Evolutionary conservation across 2,113 vertebrate genomes (phyloP).

Genomic region (Psammodynastes pulverulentus): DNA sequence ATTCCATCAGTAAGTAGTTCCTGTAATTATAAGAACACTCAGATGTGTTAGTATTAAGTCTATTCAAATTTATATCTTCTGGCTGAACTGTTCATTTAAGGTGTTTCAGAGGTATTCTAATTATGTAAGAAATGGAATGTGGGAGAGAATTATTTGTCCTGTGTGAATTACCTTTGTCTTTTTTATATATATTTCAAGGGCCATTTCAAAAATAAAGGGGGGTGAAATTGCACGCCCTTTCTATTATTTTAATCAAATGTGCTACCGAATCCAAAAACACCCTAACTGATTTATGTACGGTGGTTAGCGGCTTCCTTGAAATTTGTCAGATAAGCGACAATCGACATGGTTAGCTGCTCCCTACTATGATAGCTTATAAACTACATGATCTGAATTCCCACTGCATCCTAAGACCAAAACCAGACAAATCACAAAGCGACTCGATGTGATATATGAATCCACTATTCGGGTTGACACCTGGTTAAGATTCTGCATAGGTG

Average conservation of each 20-base stretch:
- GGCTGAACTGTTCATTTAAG: constrained; percentile 26
- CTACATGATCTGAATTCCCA: background rate
- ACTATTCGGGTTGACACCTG: rapidly evolving
- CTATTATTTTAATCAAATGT: background rate
- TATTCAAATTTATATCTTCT: constrained; percentile 23
- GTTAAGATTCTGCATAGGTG: background rate
- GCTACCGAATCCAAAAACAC: rapidly evolving
- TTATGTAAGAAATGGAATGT: constrained; percentile 17
- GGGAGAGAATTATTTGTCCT: constrained; percentile 14
- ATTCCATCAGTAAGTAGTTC: constrained; percentile 4
- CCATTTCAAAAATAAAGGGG: background rate
- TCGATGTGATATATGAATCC: background rate
- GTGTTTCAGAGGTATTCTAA: constrained; percentile 27
- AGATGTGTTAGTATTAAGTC: constrained; percentile 7
- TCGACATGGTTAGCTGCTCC: background rate
- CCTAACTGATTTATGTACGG: rapidly evolving
- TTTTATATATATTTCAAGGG: constrained; percentile 4
- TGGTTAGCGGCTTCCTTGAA: background rate
- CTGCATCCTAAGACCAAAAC: background rate
- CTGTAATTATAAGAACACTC: constrained; percentile 17
- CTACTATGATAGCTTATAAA: background rate
- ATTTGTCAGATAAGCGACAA: background rate
- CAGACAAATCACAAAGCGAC: background rate
- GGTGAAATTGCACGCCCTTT: background rate
- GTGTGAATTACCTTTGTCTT: constrained; percentile 5